Conservation (phyloP, 2,888 invertebrate genomes). For the Chrysopilus asiliformis region DNA sequence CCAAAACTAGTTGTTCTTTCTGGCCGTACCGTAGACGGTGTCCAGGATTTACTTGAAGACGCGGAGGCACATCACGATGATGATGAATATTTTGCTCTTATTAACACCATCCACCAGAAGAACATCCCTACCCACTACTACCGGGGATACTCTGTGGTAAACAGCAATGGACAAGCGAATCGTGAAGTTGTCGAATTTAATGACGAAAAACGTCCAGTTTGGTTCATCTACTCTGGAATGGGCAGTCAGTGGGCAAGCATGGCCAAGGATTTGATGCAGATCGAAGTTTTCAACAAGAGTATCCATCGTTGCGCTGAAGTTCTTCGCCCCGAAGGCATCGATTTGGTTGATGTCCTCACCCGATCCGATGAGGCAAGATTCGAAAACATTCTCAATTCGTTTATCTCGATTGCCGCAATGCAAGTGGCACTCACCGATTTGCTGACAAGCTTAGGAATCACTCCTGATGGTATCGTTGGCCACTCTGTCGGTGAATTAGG, state of each 20-base stretch:
- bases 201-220: constrained; percentile 64
- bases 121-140: constrained; percentile 63
- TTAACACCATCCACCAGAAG: constrained; percentile 58
- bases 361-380: constrained; percentile 64
- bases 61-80: constrained; percentile 48
- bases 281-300: constrained; percentile 69
- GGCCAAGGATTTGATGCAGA: constrained; percentile 72
- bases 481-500: constrained; percentile 63
- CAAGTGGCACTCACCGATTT: constrained; percentile 94
- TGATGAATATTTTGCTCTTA: constrained; percentile 59
- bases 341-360: constrained; percentile 67
- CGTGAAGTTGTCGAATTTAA: constrained; percentile 40
- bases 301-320: constrained; percentile 63
- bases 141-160: constrained; percentile 70
- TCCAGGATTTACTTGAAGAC: constrained; percentile 49
- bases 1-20: constrained; percentile 64
- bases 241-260: constrained; percentile 96
- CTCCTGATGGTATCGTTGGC: constrained; percentile 89
- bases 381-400: constrained; percentile 78
- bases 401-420: constrained; percentile 88
- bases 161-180: constrained; percentile 35
- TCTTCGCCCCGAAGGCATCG: constrained; percentile 63
- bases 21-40: constrained; percentile 74
- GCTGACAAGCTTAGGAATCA: constrained; percentile 57
- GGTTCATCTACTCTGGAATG: constrained; percentile 97